A percentile compares a stretch with the other conserved stretches of the same genome.
Conservation (phyloP, 2,797 vertebrate species). For the Cetoscarus ocellatus region DNA sequence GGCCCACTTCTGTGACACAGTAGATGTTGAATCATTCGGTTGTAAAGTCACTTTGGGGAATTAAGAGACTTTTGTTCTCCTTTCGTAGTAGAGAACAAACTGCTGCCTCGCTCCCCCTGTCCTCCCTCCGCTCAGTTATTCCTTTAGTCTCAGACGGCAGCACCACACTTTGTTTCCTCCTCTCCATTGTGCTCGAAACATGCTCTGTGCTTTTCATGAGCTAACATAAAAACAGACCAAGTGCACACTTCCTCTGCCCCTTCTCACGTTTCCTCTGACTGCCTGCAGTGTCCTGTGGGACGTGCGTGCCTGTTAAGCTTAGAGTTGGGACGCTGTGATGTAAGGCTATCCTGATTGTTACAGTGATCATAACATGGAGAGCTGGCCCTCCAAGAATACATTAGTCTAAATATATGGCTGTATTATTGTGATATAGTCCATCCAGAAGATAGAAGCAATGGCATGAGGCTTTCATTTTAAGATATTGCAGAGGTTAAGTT, state of each 20-base stretch:
- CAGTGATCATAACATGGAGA: conserved; percentile 6
- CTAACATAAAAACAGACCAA: conserved; percentile 43
- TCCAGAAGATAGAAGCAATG: neutral
- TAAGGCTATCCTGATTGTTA: conserved; percentile 6
- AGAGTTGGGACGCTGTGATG: conserved; percentile 15
- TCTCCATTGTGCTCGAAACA: conserved; percentile 29
- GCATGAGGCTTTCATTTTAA: neutral
- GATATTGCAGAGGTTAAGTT: neutral
- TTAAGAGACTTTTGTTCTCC: conserved; percentile 45
- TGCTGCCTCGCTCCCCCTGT: conserved; percentile 16
- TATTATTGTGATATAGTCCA: conserved; percentile 3
- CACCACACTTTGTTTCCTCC: conserved; percentile 50
- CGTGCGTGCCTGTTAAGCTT: conserved; percentile 15
- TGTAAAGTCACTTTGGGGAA: conserved; percentile 60
- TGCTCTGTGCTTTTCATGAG: conserved; percentile 19
- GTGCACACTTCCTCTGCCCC: conserved; percentile 20
- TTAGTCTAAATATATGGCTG: conserved; percentile 1
- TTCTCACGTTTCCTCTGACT: conserved; percentile 55
- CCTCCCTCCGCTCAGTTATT: conserved; percentile 42
- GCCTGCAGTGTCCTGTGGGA: conserved; percentile 34
- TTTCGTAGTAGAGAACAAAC: conserved; percentile 47
- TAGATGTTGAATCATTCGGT: conserved; percentile 32
- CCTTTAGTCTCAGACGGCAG: conserved; percentile 37
- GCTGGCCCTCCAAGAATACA: conserved; percentile 17
- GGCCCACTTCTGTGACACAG: conserved; percentile 52